These are phyloP conservation scores for Tiliacea citrago DNA, from an alignment of 2,888 invertebrate species.

Conservation along the genomic window DNA sequence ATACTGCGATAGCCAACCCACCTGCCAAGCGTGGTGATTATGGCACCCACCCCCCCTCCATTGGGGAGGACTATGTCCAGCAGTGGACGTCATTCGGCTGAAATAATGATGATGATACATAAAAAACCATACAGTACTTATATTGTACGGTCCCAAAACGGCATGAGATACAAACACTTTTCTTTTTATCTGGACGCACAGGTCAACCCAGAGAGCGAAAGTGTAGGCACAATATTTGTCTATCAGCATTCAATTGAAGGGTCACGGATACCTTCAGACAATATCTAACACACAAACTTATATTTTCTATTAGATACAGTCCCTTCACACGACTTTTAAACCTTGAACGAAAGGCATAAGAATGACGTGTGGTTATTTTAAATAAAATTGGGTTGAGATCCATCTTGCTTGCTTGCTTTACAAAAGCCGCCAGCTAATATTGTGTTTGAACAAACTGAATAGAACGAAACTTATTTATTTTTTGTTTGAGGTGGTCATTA, in stretches of 20 bases:
- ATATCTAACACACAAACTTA: constrained; percentile 19
- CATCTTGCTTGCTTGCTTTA: constrained; percentile 42
- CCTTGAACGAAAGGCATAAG: constrained; percentile 4
- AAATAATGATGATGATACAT: no score
- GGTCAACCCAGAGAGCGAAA: constrained; percentile 66
- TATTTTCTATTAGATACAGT: not conserved
- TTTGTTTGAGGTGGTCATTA: constrained; percentile 26
- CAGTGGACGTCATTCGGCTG: no score
- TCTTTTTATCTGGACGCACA: constrained; percentile 60
- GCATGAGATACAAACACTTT: constrained; percentile 58
- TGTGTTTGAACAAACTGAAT: constrained; percentile 48
- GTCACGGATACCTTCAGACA: constrained; percentile 51
- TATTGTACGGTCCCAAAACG: not conserved
- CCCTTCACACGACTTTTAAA: constrained; percentile 17
- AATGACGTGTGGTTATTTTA: not conserved
- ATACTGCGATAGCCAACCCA: no score
- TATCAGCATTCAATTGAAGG: constrained; percentile 66
- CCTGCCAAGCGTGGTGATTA: no score
- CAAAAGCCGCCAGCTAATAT: constrained; percentile 43
- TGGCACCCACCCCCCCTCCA: no score
- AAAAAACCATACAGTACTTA: not conserved
- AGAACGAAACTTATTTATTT: constrained; percentile 40
- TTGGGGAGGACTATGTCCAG: no score
- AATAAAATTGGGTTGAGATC: constrained; percentile 7
- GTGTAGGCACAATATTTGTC: constrained; percentile 68